Percentiles rank a stretch among this genome's conserved stretches.
These are phyloP conservation scores for Drosophila navojoa DNA, from an alignment of 1,140 invertebrate species.

Conservation along the genomic window DNA sequence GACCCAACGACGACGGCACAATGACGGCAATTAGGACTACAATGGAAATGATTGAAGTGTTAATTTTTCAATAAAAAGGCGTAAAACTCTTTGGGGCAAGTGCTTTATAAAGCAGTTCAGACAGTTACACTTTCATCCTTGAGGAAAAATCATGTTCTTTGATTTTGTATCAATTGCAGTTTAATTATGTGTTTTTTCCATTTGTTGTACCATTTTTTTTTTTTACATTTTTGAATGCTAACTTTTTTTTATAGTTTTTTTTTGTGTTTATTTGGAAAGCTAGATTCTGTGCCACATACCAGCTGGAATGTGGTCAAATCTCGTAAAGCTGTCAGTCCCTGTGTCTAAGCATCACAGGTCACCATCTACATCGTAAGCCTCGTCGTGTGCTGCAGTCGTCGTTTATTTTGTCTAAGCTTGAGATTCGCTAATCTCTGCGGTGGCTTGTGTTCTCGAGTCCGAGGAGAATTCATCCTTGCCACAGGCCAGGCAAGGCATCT, in stretches of 20 bases:
- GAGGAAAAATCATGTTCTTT: constrained; percentile 10
- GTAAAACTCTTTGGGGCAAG: constrained; percentile 43
- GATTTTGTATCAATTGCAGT: constrained; percentile 77
- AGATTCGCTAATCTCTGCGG: constrained; percentile 77
- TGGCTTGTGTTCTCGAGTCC: constrained; percentile 82
- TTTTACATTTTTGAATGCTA: constrained; percentile 23
- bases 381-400: constrained; percentile 68
- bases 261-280: constrained; percentile 62
- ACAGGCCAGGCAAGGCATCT: constrained; percentile 85
- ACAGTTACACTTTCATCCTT: not conserved
- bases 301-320: constrained; percentile 24
- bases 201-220: constrained; percentile 58
- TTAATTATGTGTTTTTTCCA: constrained; percentile 44
- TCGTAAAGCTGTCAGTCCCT: constrained; percentile 62
- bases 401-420: constrained; percentile 62
- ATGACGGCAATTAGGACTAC: constrained; percentile 13
- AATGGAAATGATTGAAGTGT: constrained; percentile 65
- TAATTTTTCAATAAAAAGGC: constrained; percentile 70
- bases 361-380: constrained; percentile 6
- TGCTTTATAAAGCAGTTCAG: constrained; percentile 56
- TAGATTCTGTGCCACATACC: not conserved
- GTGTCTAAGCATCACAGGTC: constrained; percentile 23
- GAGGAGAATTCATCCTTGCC: constrained; percentile 85
- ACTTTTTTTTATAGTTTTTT: constrained; percentile 37
- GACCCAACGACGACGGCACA: constrained; percentile 5